Conservation (phyloP, 2,797 vertebrate genomes). For the Hybognathus amarus region DNA sequence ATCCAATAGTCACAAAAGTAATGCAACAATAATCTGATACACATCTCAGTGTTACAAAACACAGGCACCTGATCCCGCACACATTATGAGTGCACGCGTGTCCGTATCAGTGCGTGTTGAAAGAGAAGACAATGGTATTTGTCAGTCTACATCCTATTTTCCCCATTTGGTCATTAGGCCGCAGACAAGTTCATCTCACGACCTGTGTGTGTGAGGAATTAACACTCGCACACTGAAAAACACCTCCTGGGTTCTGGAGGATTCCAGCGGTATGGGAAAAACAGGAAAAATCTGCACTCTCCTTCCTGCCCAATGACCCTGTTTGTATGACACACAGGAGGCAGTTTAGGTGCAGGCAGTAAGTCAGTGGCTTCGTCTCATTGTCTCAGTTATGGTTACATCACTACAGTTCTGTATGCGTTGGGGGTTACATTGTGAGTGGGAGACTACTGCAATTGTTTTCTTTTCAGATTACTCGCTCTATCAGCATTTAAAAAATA, state of each 20-base stretch:
- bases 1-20: not conserved
- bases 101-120: slow-evolving; percentile 16
- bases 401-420: slow-evolving; percentile 44
- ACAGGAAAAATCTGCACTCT: slow-evolving; percentile 91
- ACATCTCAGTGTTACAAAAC: not conserved
- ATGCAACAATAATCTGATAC: not conserved
- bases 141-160: slow-evolving; percentile 46
- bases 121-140: slow-evolving; percentile 51
- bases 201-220: slow-evolving; percentile 44
- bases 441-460: slow-evolving; percentile 13
- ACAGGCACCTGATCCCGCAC: slow-evolving; percentile 8
- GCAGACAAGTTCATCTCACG: slow-evolving; percentile 53
- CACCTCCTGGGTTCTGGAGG: slow-evolving; percentile 69
- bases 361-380: slow-evolving; percentile 53
- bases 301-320: slow-evolving; percentile 76
- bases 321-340: slow-evolving; percentile 64
- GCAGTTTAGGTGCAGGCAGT: slow-evolving; percentile 60
- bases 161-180: slow-evolving; percentile 52
- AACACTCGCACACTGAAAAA: slow-evolving; percentile 54
- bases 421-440: not conserved
- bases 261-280: slow-evolving; percentile 82
- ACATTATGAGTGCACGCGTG: slow-evolving; percentile 1
- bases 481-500: not conserved
- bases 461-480: not conserved
- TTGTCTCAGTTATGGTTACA: slow-evolving; percentile 56